A percentile compares a stretch with the other conserved stretches of the same genome.
Conservation (phyloP, 2,113 vertebrate genomes). For the Eudyptes chrysolophus region DNA sequence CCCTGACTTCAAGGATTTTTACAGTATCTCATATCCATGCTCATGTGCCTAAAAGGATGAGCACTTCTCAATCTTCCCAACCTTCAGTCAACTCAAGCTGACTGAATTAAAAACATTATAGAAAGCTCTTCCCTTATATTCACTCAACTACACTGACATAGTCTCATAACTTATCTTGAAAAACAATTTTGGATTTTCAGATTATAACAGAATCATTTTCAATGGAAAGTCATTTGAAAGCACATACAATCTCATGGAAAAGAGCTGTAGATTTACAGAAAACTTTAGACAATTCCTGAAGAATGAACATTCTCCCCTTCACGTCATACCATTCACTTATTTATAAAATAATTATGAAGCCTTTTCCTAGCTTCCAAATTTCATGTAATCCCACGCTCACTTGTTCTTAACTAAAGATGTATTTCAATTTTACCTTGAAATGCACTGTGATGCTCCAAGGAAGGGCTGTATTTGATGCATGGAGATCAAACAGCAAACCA, state of each 20-base stretch:
- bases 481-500: slow-evolving; percentile 95
- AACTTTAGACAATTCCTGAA: background rate
- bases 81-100: background rate
- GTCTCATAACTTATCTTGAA: background rate
- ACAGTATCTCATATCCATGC: background rate
- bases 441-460: slow-evolving; percentile 97
- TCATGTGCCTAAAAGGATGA: background rate
- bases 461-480: slow-evolving; percentile 91
- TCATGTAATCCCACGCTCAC: background rate
- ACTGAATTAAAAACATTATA: background rate
- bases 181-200: background rate
- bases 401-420: background rate
- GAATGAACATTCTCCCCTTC: background rate
- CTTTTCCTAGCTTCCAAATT: background rate
- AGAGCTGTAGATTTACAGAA: background rate
- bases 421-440: slow-evolving; percentile 88
- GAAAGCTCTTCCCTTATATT: background rate
- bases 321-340: background rate
- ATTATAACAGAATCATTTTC: background rate
- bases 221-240: background rate
- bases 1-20: background rate
- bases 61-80: background rate
- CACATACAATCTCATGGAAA: background rate
- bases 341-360: background rate
- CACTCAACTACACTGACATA: background rate